Evolutionary conservation across 2,888 invertebrate species (phyloP), one percentile per base, ranked within the genome.

Genomic region (Lasioglossum zephyrum): DNA sequence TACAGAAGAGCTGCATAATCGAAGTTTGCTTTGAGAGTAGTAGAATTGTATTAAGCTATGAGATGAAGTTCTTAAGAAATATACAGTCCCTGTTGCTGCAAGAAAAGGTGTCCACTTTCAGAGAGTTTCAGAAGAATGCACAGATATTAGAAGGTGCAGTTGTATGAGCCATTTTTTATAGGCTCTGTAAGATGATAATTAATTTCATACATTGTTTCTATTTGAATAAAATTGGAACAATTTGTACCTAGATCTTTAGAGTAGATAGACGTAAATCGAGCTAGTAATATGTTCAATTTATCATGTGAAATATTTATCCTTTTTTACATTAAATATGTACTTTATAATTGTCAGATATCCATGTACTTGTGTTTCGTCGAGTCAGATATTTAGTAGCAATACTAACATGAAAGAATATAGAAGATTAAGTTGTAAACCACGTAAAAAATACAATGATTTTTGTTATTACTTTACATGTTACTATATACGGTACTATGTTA

Each of bases 121-220:
- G 81, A 91, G 89, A 92, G 79, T 91, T 90, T 88, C 87, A 89
- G 90, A 91, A 88, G 89, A 91, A 77, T 86, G 86, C 82, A 83
- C 84, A 87, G 77, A 69, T 86, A 73, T 66, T 89, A 80, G 85
- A 91, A 91, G 92, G 88, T 91, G 83, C 82, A 85, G 77, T 85
- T 89, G 49, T 80, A 84, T 66, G 76, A 86, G 85, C 73, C 63
- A 72, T 82, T 69, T 39, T 81, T 69, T 53, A 66, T 39, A 66
- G 83, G 69, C 76, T 83, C 73, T 73, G 73, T 76, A 77, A 73
- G 73, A 77, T 70, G 79, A 79, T 77, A 88, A 77, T 81, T 73
- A 73, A 82, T 69, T 69, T 69, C 39, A 39, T 39, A 22, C 22
- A 1, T 69, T 0, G 8, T 36, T 69, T 39, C 11, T 53, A 53